These are phyloP conservation scores for Chlorops oryzae DNA, from an alignment of 1,140 invertebrate genomes.

Conservation along the genomic window DNA sequence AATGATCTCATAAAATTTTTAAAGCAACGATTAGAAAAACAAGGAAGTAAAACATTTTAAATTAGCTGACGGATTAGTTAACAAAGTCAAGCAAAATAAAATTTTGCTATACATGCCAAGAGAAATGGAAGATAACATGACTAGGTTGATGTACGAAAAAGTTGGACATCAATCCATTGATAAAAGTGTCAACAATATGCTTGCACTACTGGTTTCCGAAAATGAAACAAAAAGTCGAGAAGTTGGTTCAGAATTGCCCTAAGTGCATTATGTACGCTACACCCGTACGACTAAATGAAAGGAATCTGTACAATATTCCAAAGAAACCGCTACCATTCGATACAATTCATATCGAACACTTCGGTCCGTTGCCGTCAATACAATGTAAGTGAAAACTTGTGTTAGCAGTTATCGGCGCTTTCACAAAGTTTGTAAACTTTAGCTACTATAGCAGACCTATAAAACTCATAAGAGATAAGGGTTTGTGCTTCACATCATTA, in stretches of 20 bases:
- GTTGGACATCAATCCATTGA: background rate
- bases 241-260: background rate
- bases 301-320: background rate
- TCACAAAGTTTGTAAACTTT: background rate
- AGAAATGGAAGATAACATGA: constrained; percentile 1
- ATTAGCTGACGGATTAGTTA: background rate
- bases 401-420: background rate
- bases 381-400: constrained; percentile 6
- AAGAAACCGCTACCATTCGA: background rate
- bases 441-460: no score
- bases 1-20: background rate
- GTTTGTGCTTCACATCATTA: background rate
- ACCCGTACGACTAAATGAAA: background rate
- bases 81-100: no score
- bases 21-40: background rate
- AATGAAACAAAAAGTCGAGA: background rate
- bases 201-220: no score
- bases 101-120: background rate
- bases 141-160: background rate
- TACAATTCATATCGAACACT: background rate
- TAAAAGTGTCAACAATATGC: no score
- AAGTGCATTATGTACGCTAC: constrained; percentile 7
- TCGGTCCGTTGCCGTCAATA: constrained; percentile 3
- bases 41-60: background rate
- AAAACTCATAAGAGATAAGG: background rate